Evolutionary conservation across 2,888 invertebrate genomes (phyloP), one percentile per base, ranked within the genome.

Genomic region (Drosophila lutescens): DNA sequence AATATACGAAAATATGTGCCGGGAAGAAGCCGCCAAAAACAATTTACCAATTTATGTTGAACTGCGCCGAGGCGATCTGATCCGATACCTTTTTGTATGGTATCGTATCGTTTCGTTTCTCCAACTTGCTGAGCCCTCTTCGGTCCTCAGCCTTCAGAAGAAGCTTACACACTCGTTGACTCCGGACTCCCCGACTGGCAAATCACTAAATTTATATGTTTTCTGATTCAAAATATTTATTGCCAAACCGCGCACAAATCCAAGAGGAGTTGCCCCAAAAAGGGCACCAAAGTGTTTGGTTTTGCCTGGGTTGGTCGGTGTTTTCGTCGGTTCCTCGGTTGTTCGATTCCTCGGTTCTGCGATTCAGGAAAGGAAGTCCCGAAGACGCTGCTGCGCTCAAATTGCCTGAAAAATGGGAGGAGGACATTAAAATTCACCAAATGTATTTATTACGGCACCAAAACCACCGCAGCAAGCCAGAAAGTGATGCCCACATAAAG

Each of bases 121-220:
- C 57, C 61, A 57, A 56, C 58, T 43, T 10, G 2, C 20, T 36
- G 67, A 32, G 36, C 36, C n/a, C n/a, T 34, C 34, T 12, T 7
- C 65, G 58, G 57, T 50, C 43, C 20, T 46, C 43, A 26, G 57
- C 46, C 43, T 23, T 46, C 43, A 26, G 44, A 53, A 61, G 70
- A 68, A 47, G 61, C 63, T 62, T 71, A 56, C 44, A 56, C 60
- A 60, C 49, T 67, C 50, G 75, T 55, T 65, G 74, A 74, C 68
- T 78, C 56, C 49, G 61, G 77, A 77, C 76, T 86, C 30, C 38
- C 59, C 56, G 55, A 59, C 69, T 90, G 90, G 90, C 88, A 90
- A 90, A 90, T 90, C 91, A 90, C 90, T 80, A 88, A 90, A 90
- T 90, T 90, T 90, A 90, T 90, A 90, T 90, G 87, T 90, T 90